These are phyloP conservation scores for Mormyrops attenuatus DNA, from an alignment of 2,797 vertebrate genomes.

Conservation along the genomic window DNA sequence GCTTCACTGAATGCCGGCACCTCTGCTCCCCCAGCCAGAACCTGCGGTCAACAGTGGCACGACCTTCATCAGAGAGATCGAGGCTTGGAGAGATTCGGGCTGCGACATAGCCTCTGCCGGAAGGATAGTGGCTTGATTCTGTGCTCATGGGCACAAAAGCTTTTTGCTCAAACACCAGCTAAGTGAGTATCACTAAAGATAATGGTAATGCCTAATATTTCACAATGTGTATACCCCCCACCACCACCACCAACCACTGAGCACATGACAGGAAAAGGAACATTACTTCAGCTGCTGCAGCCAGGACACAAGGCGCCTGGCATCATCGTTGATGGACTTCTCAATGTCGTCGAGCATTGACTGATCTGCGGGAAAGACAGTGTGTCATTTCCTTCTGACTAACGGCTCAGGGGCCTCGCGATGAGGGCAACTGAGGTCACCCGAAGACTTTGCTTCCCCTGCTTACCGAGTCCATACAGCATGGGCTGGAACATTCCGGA, in stretches of 20 bases:
- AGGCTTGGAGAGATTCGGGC: not conserved
- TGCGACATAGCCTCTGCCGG: not conserved
- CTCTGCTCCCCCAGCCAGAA: constrained; percentile 98
- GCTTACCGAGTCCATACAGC: constrained; percentile 93
- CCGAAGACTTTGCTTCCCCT: not conserved
- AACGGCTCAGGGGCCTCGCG: not conserved
- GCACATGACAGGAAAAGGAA: not conserved
- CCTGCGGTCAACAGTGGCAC: constrained; percentile 50
- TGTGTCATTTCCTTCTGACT: not conserved
- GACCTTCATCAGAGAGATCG: not conserved
- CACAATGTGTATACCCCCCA: not conserved
- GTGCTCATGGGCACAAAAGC: not conserved
- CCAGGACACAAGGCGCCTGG: constrained; percentile 90
- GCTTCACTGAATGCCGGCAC: constrained; percentile 94
- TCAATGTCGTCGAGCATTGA: constrained; percentile 88
- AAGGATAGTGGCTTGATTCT: not conserved
- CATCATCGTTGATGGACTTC: constrained; percentile 92
- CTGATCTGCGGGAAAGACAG: constrained; percentile 68
- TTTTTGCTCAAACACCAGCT: not conserved
- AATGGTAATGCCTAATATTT: not conserved
- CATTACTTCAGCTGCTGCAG: constrained; percentile 92
- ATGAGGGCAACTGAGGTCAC: not conserved
- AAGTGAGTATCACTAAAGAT: not conserved
- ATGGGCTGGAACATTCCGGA: constrained; percentile 98
- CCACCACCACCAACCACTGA: not conserved